Evolutionary conservation across 2,888 invertebrate genomes (phyloP).

Genomic region (Ophion obscuratus): DNA sequence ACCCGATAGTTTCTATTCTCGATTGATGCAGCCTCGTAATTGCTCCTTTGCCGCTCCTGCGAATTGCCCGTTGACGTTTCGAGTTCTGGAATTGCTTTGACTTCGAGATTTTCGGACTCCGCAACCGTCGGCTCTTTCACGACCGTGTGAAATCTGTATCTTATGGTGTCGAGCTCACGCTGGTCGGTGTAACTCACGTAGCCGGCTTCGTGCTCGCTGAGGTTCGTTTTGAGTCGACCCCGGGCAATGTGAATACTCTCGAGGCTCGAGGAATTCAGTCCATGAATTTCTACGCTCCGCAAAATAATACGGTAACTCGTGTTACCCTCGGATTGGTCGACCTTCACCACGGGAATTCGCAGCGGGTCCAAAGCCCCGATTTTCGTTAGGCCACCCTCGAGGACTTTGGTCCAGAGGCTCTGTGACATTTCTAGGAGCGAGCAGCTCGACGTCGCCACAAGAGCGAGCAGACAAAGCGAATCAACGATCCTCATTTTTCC

Average conservation of each 20-base stretch:
- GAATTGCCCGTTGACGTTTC: slow-evolving; percentile 29
- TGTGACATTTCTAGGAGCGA: slow-evolving; percentile 80
- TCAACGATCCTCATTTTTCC: slow-evolving; percentile 54
- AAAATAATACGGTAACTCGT: slow-evolving; percentile 80
- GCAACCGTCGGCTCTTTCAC: slow-evolving; percentile 74
- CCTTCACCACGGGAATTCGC: slow-evolving; percentile 80
- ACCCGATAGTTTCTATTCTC: not conserved
- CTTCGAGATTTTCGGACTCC: slow-evolving; percentile 58
- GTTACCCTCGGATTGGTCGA: slow-evolving; percentile 84
- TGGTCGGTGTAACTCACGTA: slow-evolving; percentile 81
- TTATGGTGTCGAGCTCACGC: slow-evolving; percentile 77
- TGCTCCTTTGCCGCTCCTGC: slow-evolving; percentile 11
- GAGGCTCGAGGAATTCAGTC: slow-evolving; percentile 78
- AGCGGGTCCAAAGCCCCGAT: slow-evolving; percentile 79
- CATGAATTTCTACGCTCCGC: slow-evolving; percentile 77
- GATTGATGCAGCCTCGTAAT: slow-evolving; percentile 13
- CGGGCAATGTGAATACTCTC: slow-evolving; percentile 80
- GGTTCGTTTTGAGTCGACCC: slow-evolving; percentile 77
- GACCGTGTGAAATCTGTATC: slow-evolving; percentile 80
- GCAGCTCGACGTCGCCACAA: slow-evolving; percentile 53
- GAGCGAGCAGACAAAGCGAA: slow-evolving; percentile 36
- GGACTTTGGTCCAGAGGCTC: slow-evolving; percentile 77
- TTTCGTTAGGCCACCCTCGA: slow-evolving; percentile 77
- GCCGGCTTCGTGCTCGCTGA: slow-evolving; percentile 80
- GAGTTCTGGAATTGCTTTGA: slow-evolving; percentile 46